These are phyloP conservation scores for Trichonephila clavata DNA, from an alignment of 1,140 invertebrate species.

Conservation along the genomic window DNA sequence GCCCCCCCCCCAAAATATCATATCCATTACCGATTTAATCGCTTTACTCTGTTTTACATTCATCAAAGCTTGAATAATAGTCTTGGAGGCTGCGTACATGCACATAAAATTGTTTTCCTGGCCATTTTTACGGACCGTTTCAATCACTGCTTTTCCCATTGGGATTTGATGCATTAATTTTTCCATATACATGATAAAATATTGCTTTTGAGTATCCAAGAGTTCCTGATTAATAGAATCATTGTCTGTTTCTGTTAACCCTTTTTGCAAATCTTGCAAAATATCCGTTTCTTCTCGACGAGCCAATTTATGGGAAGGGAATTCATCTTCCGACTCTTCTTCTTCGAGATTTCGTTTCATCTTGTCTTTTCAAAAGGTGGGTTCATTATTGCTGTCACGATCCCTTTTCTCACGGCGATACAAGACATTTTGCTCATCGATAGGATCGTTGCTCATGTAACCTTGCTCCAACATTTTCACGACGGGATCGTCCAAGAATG, in stretches of 20 bases:
- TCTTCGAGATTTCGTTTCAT: conserved; percentile 31
- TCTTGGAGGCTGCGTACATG: conserved; percentile 21
- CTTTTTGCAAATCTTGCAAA: neutral
- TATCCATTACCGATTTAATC: neutral
- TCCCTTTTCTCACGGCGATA: neutral
- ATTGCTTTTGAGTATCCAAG: neutral
- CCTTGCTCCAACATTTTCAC: neutral
- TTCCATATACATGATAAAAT: conserved; percentile 1
- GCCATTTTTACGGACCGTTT: neutral
- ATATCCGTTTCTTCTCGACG: neutral
- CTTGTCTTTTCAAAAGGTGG: neutral
- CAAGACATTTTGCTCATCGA: no score
- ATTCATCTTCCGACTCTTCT: neutral
- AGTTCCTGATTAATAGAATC: neutral
- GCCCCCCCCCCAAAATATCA: neutral
- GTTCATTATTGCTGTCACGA: neutral
- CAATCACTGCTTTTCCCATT: neutral
- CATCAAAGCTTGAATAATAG: neutral
- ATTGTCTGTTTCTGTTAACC: no score
- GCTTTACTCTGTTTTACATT: conserved; percentile 24
- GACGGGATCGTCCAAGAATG: neutral
- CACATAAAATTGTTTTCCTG: neutral
- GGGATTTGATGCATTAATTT: conserved; percentile 35
- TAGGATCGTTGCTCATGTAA: neutral
- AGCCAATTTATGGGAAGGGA: no score